Evolutionary conservation across 2,888 invertebrate genomes (phyloP), one percentile per base, ranked within the genome.

Genomic region (Bibio marci): DNA sequence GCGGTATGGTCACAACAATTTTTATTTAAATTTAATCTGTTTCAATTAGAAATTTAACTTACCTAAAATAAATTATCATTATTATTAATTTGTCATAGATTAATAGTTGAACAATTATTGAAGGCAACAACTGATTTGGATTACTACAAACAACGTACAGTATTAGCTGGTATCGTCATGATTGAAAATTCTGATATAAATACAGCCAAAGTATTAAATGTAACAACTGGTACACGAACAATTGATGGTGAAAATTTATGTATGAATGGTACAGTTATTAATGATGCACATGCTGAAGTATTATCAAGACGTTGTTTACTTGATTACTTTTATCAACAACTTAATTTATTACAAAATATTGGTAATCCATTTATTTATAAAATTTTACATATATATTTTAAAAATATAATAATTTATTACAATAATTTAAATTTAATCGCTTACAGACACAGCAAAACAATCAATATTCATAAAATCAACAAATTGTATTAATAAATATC

Each of bases 261-360:
- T 42, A 80, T 85, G 34, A 70, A 73, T 41, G 95, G 95, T 0
- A 68, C 78, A 12, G 80, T 81, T 4, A 65, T 98, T 40, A 91
- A 95, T 64, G 98, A 98, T 62, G 90, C 90, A 52, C 97, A 97
- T 56, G 97, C 97, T 0, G 97, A 97, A 71, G 87, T 98, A 45
- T 75, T 94, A 8, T 80, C 90, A 1, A 71, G 92, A 31, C 70
- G 87, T 37, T 83, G 82, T 53, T 65, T 86, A 12, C 71, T 82
- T 49, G 72, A 80, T 51, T 82, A 76, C 60, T 68, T 88, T 6
- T 86, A 86, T 59, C 73, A 76, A 32, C 81, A 86, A 52, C 64
- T 86, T 41, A 70, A 80, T 46, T 61, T 75, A 47, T 71, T 79
- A 47, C 66, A 73, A 11, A 63, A 63, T 42, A 50, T 63, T 51